These are phyloP conservation scores for Serinus canaria DNA, from an alignment of 2,113 vertebrate species.

Conservation along the genomic window DNA sequence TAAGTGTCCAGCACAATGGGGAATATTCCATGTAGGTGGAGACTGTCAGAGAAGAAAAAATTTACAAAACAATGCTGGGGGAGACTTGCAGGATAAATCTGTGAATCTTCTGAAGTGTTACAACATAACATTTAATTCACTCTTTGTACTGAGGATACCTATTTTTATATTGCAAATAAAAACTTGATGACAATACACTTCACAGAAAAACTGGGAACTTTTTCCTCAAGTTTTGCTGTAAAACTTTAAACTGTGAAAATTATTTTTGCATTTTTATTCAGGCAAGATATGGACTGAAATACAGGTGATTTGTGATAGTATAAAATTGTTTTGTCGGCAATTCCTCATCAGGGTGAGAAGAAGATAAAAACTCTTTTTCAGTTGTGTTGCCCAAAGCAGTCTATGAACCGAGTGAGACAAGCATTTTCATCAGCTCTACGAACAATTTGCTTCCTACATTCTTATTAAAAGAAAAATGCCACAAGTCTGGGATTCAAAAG, in stretches of 20 bases:
- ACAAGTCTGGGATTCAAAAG: background rate
- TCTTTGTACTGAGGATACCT: background rate
- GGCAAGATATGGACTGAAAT: background rate
- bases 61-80: rapidly evolving
- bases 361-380: background rate
- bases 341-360: background rate
- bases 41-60: background rate
- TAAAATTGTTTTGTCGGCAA: background rate
- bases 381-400: background rate
- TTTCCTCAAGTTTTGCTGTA: background rate
- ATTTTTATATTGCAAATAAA: background rate
- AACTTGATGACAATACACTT: background rate
- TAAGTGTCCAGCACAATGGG: background rate
- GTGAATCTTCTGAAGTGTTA: background rate
- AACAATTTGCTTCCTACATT: background rate
- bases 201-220: background rate
- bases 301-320: background rate
- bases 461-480: background rate
- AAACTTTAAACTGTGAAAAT: background rate
- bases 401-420: background rate
- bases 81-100: background rate
- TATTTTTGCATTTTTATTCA: background rate
- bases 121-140: background rate
- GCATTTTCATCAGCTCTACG: background rate
- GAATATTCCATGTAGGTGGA: background rate